phyloP scores from a whole-genome alignment of 2,797 vertebrate genomes.

The Gallinago nigripennis region DNA sequence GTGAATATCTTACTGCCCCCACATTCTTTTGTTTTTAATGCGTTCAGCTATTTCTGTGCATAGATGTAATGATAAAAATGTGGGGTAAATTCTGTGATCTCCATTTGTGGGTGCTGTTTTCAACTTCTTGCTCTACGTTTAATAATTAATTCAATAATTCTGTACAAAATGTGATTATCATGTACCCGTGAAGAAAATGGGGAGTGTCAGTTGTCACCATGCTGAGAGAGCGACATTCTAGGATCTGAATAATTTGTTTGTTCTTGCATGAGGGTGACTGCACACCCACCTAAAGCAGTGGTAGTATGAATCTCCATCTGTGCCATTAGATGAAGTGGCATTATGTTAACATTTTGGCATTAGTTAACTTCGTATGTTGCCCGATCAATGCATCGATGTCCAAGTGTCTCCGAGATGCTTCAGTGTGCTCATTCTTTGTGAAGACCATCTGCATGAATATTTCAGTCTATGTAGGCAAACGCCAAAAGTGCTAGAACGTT shows the following conservation, averaged over 20 bases:
- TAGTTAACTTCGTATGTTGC: neutral
- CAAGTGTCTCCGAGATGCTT: neutral
- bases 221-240: neutral
- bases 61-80: neutral
- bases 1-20: neutral
- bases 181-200: neutral
- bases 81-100: neutral
- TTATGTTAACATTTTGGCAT: neutral
- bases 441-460: slow-evolving; percentile 33
- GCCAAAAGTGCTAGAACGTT: neutral
- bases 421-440: neutral
- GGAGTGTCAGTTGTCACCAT: accelerated
- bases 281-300: slow-evolving; percentile 3
- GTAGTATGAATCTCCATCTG: slow-evolving; percentile 26
- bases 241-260: neutral
- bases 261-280: neutral
- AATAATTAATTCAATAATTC: neutral
- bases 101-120: neutral
- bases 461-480: neutral
- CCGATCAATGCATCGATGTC: neutral
- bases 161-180: neutral
- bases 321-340: neutral
- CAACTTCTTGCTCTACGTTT: neutral
- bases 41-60: neutral
- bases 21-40: neutral